Conservation (phyloP, 2,113 vertebrate genomes). For the Meriones unguiculatus region DNA sequence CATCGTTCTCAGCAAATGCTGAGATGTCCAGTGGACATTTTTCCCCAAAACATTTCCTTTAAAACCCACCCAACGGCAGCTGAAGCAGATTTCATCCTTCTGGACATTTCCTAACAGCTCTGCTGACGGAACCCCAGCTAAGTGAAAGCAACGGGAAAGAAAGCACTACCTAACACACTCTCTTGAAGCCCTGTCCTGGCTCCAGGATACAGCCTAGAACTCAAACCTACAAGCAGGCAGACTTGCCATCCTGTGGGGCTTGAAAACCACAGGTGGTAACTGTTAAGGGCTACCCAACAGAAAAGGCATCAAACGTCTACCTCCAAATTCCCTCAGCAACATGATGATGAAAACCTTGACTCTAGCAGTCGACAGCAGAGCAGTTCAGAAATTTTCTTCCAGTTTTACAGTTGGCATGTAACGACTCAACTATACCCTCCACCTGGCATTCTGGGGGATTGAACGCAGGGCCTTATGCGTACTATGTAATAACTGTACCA, state of each 20-base stretch:
- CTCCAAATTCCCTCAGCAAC: background rate
- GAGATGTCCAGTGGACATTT: background rate
- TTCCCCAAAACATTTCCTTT: constrained; percentile 2
- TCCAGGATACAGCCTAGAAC: background rate
- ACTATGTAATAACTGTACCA: background rate
- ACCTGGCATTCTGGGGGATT: background rate
- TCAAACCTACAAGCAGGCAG: background rate
- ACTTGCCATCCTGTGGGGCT: background rate
- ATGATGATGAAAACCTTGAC: background rate
- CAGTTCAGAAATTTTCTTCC: background rate
- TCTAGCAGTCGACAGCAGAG: background rate
- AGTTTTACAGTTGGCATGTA: constrained; percentile 25
- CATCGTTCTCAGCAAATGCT: background rate
- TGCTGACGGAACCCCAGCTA: background rate
- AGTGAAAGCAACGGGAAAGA: background rate
- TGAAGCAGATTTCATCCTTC: background rate
- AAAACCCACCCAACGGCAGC: background rate
- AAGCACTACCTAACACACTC: background rate
- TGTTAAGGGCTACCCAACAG: background rate
- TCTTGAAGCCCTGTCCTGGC: background rate
- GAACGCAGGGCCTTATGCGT: background rate
- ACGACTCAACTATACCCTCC: background rate
- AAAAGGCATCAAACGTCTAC: background rate
- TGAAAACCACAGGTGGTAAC: background rate
- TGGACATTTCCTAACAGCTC: background rate